These are phyloP conservation scores for Netelia fuscicornis DNA, from an alignment of 2,888 invertebrate species.

Conservation along the genomic window DNA sequence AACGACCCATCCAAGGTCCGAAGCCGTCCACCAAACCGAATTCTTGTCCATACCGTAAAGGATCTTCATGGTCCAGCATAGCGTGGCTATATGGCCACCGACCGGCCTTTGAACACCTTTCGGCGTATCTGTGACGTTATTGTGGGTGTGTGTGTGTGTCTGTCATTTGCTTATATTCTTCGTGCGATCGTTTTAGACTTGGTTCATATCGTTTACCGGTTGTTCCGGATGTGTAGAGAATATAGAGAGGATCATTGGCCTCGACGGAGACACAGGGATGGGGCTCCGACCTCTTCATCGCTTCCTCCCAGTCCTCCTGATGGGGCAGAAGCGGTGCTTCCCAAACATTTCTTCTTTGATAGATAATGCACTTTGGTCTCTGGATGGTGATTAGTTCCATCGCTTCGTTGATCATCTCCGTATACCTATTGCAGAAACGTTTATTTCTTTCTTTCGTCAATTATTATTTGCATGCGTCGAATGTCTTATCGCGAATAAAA, in stretches of 20 bases:
- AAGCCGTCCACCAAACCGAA: constrained; percentile 96
- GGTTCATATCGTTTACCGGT: constrained; percentile 86
- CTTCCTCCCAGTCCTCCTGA: constrained; percentile 93
- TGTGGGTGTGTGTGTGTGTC: not conserved
- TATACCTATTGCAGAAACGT: constrained; percentile 86
- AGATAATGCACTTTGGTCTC: constrained; percentile 94
- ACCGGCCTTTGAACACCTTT: constrained; percentile 95
- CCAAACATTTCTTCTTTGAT: constrained; percentile 90
- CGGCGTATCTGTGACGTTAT: constrained; percentile 85
- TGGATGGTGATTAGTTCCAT: constrained; percentile 89
- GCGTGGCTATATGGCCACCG: constrained; percentile 94
- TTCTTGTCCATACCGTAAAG: constrained; percentile 92
- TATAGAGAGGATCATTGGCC: constrained; percentile 95
- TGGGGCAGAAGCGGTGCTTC: constrained; percentile 87
- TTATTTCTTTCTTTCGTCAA: constrained; percentile 1
- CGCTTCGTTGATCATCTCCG: constrained; percentile 93
- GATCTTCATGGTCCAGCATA: constrained; percentile 93
- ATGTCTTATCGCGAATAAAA: too few relatives aligned
- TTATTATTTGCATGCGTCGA: too few relatives aligned
- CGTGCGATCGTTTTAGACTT: not conserved
- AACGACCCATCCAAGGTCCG: constrained; percentile 96
- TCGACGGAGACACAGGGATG: constrained; percentile 94
- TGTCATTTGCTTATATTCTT: not conserved
- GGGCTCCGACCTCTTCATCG: constrained; percentile 88
- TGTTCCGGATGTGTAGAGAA: constrained; percentile 97